These are phyloP conservation scores for Dromaius novaehollandiae DNA, from an alignment of 2,113 vertebrate genomes.

Conservation along the genomic window DNA sequence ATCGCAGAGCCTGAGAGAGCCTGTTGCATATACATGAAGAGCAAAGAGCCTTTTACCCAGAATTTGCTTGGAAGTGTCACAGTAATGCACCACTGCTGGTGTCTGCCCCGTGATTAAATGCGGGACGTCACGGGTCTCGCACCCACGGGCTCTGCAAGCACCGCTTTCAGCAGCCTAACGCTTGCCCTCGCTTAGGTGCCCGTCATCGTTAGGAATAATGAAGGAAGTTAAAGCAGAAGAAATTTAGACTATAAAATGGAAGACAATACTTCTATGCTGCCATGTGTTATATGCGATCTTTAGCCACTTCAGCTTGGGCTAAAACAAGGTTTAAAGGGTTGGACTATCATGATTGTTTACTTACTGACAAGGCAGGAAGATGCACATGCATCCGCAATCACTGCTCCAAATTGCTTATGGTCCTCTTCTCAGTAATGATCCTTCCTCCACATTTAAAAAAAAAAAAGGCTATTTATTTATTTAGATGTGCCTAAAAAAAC, in stretches of 20 bases:
- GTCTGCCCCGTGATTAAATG: neutral
- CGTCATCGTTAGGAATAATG: neutral
- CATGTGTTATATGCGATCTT: fast-evolving
- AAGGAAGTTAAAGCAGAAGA: neutral
- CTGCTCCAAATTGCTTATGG: neutral
- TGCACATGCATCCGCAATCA: fast-evolving
- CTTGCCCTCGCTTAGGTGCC: neutral
- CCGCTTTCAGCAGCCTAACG: neutral
- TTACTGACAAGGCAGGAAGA: neutral
- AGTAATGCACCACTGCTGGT: fast-evolving
- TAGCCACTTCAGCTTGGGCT: neutral
- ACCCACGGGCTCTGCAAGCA: neutral
- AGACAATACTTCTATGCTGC: neutral
- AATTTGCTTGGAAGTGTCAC: neutral
- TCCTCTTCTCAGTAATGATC: neutral
- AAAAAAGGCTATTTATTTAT: neutral
- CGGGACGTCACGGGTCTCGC: neutral
- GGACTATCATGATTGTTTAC: neutral
- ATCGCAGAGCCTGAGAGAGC: neutral
- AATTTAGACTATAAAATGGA: neutral
- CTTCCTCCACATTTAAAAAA: neutral
- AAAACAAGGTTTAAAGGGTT: neutral
- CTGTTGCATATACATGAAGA: neutral
- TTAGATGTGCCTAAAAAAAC: neutral
- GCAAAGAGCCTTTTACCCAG: neutral